phyloP scores from a whole-genome alignment of 2,113 vertebrate species.

The Mesembrinibis cayennensis region DNA sequence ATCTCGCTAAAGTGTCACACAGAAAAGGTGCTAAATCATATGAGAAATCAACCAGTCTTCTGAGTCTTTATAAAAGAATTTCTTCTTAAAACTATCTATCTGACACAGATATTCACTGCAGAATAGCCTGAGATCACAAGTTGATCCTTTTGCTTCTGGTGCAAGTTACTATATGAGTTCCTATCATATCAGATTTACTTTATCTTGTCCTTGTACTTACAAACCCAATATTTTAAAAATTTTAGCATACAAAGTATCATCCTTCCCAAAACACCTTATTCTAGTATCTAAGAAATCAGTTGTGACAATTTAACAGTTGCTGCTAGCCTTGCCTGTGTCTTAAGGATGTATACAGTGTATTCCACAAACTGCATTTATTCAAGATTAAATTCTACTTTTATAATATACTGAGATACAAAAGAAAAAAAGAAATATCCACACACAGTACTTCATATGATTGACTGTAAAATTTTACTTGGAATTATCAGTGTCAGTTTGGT shows the following conservation, averaged over 20 bases:
- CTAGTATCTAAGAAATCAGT: neutral
- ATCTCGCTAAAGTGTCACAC: neutral
- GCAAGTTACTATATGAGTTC: neutral
- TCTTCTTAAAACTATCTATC: neutral
- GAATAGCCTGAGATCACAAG: conserved; percentile 12
- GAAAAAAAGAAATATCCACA: neutral
- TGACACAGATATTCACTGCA: neutral
- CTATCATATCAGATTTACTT: conserved; percentile 21
- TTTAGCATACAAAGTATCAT: conserved; percentile 9
- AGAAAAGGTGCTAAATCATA: neutral
- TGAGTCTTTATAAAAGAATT: neutral
- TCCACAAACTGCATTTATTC: neutral
- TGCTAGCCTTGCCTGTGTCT: neutral
- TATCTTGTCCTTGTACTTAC: conserved; percentile 18
- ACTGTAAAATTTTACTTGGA: conserved; percentile 29
- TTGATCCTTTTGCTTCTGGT: conserved; percentile 29
- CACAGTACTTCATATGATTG: neutral
- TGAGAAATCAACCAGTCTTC: neutral
- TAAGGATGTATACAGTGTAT: neutral
- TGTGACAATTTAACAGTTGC: neutral
- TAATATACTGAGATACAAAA: neutral
- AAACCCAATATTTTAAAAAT: conserved; percentile 44
- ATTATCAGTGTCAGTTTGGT: conserved; percentile 48
- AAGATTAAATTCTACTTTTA: neutral
- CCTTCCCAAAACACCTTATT: conserved; percentile 23